Percentiles rank a stretch among this genome's conserved stretches.
Conservation (phyloP, 2,888 invertebrate genomes). For the Dynastes tityus region DNA sequence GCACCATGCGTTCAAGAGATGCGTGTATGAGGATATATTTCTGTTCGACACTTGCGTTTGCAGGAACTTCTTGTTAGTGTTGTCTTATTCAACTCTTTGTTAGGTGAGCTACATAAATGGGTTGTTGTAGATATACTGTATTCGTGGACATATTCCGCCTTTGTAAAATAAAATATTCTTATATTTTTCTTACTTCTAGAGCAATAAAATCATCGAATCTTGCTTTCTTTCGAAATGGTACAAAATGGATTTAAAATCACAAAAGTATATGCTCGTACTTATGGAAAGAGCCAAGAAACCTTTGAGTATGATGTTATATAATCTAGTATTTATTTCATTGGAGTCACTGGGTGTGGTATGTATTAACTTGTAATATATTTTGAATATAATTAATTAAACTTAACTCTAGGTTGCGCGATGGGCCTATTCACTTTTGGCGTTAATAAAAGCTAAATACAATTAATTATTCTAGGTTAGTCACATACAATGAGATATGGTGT, state of each 20-base stretch:
- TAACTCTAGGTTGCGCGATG: not conserved
- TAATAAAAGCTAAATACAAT: slow-evolving; percentile 6
- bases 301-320: not conserved
- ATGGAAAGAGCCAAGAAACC: slow-evolving; percentile 8
- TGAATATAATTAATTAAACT: not conserved
- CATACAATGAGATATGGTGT: too few relatives aligned
- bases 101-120: too few relatives aligned
- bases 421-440: slow-evolving; percentile 2
- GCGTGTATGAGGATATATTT: too few relatives aligned
- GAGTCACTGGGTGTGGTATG: slow-evolving; percentile 6
- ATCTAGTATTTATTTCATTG: slow-evolving; percentile 2
- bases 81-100: too few relatives aligned
- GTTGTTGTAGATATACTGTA: too few relatives aligned
- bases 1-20: too few relatives aligned
- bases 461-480: not conserved
- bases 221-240: slow-evolving; percentile 4
- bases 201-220: not conserved
- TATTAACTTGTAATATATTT: not conserved
- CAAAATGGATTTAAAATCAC: not conserved
- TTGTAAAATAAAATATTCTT: too few relatives aligned
- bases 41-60: too few relatives aligned
- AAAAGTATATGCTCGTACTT: not conserved
- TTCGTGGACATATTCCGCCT: too few relatives aligned
- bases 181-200: not conserved
- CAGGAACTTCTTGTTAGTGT: too few relatives aligned